Evolutionary conservation across 2,113 vertebrate genomes (phyloP).

Genomic region (Phyllopteryx taeniolatus): DNA sequence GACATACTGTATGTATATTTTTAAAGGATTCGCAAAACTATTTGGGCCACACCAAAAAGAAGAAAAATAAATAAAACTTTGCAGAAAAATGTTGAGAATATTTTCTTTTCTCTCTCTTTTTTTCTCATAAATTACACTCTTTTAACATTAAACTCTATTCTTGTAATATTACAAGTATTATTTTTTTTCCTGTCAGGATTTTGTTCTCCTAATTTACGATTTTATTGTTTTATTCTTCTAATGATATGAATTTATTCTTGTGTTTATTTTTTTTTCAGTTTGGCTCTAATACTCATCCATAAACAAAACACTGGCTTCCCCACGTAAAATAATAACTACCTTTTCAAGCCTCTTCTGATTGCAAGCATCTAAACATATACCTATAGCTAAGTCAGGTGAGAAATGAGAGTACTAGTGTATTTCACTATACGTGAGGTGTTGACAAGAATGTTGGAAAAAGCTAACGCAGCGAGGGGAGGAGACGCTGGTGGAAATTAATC

Average conservation of each 20-base stretch:
- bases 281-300: background rate
- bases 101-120: background rate
- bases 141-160: too few species aligned
- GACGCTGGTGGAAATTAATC: constrained; percentile 47
- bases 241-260: background rate
- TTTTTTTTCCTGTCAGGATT: too few species aligned
- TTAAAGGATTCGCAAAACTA: background rate
- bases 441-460: constrained; percentile 9
- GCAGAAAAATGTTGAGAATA: too few species aligned
- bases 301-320: background rate
- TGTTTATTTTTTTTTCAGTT: background rate
- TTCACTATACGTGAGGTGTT: constrained; percentile 5
- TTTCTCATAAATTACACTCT: background rate
- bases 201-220: too few species aligned
- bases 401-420: background rate
- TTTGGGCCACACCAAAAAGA: background rate
- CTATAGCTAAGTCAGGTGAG: background rate
- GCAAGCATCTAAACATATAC: background rate
- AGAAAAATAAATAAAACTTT: too few species aligned
- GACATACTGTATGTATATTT: background rate
- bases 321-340: background rate
- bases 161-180: too few species aligned
- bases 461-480: constrained; percentile 26
- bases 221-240: background rate
- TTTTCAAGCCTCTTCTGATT: background rate